Conservation (phyloP, 2,113 vertebrate species). For the mouse (Mus musculus) region GRCm39 chr14:72703501-72704000, state of each 20-base stretch:
- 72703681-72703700: background rate
- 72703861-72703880: conserved; percentile 89
- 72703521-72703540: background rate
- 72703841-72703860: background rate
- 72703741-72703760: rapidly evolving
- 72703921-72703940: conserved; percentile 88
- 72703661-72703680: too few species aligned
- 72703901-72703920: conserved; percentile 91
- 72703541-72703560: background rate
- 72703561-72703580: background rate
- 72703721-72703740: background rate
- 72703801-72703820: background rate
- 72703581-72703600: background rate
- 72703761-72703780: background rate
- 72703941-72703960: conserved; percentile 91
- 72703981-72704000: conserved; percentile 86
- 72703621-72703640: background rate
- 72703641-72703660: background rate
- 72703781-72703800: rapidly evolving
- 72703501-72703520: background rate
- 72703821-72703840: background rate
- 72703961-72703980: conserved; percentile 89
- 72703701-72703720: background rate
- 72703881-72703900: conserved; percentile 90
- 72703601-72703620: background rate